Conservation (phyloP, 2,888 invertebrate species). For the Melieria picta region DNA sequence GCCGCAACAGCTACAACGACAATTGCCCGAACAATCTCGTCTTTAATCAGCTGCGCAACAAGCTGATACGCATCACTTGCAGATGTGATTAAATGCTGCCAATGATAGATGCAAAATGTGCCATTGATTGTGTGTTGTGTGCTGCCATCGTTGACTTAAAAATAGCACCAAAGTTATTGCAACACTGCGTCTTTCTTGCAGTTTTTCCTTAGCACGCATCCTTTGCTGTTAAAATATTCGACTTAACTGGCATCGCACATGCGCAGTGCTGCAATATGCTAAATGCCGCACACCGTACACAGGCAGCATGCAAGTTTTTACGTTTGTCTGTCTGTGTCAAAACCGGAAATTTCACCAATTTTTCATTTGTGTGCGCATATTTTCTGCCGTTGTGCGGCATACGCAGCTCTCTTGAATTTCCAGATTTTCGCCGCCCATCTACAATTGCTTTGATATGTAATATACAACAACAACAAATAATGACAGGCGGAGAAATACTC, state of each 20-base stretch:
- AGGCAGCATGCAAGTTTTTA: neutral
- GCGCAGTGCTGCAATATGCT: neutral
- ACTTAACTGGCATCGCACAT: conserved; percentile 9
- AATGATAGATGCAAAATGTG: conserved; percentile 19
- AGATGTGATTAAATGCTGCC: conserved; percentile 11
- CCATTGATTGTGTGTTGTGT: conserved; percentile 1
- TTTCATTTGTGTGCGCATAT: conserved; percentile 10
- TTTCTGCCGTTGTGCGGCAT: neutral
- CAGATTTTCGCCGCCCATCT: no score
- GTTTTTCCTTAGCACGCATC: neutral
- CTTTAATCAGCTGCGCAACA: neutral
- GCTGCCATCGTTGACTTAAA: conserved; percentile 1
- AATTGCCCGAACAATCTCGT: no score
- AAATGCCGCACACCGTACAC: neutral
- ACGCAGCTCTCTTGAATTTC: neutral
- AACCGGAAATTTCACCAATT: conserved; percentile 39
- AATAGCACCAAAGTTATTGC: conserved; percentile 3
- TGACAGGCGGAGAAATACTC: no score
- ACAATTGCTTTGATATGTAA: no score
- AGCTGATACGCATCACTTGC: neutral
- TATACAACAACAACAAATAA: no score
- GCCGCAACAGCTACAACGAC: no score
- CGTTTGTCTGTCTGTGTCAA: neutral
- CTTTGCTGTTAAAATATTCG: neutral
- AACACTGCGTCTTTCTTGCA: neutral